Base-by-base conservation (phyloP, 2,113 vertebrate species). In the Merops nubicus region DNA sequence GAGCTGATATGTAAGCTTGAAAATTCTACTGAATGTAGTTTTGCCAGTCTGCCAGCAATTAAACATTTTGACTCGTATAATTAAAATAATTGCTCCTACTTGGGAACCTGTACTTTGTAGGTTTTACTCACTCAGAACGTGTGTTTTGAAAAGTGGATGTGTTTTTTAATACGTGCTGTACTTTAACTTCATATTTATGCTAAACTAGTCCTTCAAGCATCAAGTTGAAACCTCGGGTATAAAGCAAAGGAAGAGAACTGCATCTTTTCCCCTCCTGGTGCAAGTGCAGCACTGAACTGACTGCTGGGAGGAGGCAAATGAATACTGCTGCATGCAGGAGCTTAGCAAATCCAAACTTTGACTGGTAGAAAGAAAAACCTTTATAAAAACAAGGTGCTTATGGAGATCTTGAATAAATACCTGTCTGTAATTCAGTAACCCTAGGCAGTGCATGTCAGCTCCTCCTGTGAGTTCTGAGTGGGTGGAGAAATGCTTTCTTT, bases 41-140 rank as follows among this genome's bases (percentile, higher is more conserved):
- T 81, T 89, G 38, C 33, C 34, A 81, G 38, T 82, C 69, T 95
- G 88, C 69, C 56, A 88, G 62, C 74, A 68, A 56, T 93, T 60
- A 78, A 85, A 42, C 21, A 4, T 82, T 93, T 87, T 75, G n/a
- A 80, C n/a, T 85, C 54, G 25, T 38, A 23, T 74, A 88, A 93
- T 93, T 91, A 85, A 94, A 89, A 64, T 91, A 88, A 96, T 91
- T 78, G 43, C 31, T 88, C 1, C 56, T 75, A 1, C 34, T 78
- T 29, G 7, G 2, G 8, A 91, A 47, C 77, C 19, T 56, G 45
- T 63, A 42, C 74, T 92, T 79, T 60, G 33, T 62, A 69, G 42
- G 45, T n/a, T 90, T 95, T 75, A 28, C 38, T 87, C 15, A 45
- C 18, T 53, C 54, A 48, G 40, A 83, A 53, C 2, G 70, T 40